Evolutionary conservation across 1,140 invertebrate genomes (phyloP).

Genomic region (Nilaparvata lugens): DNA sequence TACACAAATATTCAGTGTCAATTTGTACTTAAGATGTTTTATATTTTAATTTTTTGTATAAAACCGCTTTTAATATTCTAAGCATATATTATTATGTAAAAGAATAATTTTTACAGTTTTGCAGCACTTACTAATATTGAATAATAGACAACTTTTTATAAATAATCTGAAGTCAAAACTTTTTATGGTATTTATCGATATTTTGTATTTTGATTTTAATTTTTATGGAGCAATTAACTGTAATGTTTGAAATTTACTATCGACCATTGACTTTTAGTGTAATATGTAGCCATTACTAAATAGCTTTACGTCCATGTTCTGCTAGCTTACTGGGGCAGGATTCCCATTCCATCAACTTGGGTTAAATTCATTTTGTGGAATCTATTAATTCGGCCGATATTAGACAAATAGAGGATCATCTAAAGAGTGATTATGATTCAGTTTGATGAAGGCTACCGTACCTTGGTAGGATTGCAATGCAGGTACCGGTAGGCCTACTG

Average conservation of each 20-base stretch:
- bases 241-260: neutral
- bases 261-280: neutral
- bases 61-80: conserved; percentile 1
- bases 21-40: conserved; percentile 1
- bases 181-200: neutral
- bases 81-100: neutral
- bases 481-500: too few species aligned
- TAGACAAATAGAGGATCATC: too few species aligned
- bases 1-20: neutral
- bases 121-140: neutral
- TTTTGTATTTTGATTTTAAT: too few species aligned
- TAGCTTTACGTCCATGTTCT: conserved; percentile 1
- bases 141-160: neutral
- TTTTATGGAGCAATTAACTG: too few species aligned
- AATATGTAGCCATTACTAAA: neutral
- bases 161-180: neutral
- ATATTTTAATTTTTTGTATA: neutral
- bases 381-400: too few species aligned
- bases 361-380: too few species aligned
- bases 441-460: too few species aligned
- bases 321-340: neutral
- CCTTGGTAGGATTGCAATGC: too few species aligned
- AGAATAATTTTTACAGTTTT: conserved; percentile 1
- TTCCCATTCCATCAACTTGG: too few species aligned
- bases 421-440: too few species aligned